Base-by-base conservation (phyloP, 2,888 invertebrate species). In the Phasia obesa region DNA sequence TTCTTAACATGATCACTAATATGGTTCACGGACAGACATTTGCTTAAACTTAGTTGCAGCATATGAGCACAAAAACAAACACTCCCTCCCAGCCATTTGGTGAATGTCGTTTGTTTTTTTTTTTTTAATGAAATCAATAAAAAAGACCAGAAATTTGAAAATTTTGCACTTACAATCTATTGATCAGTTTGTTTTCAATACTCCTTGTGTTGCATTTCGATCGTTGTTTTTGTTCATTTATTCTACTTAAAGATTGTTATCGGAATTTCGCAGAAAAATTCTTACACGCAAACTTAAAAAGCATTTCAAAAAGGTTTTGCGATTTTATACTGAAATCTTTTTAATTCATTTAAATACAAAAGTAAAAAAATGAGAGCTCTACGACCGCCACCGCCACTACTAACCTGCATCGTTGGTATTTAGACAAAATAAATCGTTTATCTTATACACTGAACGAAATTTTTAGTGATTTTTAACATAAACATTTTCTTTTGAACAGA, bases 201-300 rank as follows among this genome's bases (percentile, higher is more conserved):
- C 35, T 47, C 55, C 49, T 15, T 35, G 49, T 42, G 51, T 70
- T 62, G 27, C 62, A 2, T 38, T 38, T n/a, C 4, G 13, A 47
- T 55, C 31, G 49, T 65, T 57, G 38, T 77, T 35, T 35, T 3
- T 13, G 23, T 25, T 62, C 53, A 69, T 69, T 77, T 77, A 77
- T 69, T 69, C 69, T 53, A 59, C 65, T 65, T 49, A 73, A 69
- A 83, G 83, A 83, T 83, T 59, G 59, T 75, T 83, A 83, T 83
- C 83, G 38, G 38, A 55, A 83, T 70, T 83, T 83, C 83, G 83
- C 78, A 83, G 83, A 83, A 83, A 83, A 83, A 83, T 83, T 83
- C 83, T 83, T 83, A 83, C 83, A 83, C 83, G 83, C 83, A 83
- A 83, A 78, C 78, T 78, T 79, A 79, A 83, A 79, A 75, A 83